A percentile compares a stretch with the other conserved stretches of the same genome.
These are phyloP conservation scores for Pangasianodon gigas DNA, from an alignment of 2,113 vertebrate species.

Conservation along the genomic window DNA sequence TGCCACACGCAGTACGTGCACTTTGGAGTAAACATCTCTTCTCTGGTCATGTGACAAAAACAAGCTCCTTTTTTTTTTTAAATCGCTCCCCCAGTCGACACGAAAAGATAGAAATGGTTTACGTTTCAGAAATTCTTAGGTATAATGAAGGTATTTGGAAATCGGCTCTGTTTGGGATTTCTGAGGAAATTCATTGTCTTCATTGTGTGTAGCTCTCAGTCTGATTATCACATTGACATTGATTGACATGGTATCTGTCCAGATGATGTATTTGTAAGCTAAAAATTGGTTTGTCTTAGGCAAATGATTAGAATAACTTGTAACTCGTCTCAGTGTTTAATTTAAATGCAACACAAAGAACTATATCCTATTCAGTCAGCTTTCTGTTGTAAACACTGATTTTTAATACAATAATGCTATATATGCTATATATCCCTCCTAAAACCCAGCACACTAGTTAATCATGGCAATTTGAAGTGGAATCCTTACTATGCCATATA, in stretches of 20 bases:
- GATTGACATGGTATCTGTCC: neutral
- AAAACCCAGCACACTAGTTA: neutral
- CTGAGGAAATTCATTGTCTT: neutral
- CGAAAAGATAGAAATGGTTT: neutral
- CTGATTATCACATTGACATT: neutral
- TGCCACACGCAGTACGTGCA: neutral
- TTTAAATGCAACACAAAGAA: neutral
- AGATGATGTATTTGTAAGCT: neutral
- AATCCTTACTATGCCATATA: slow-evolving; percentile 1
- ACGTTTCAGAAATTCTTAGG: neutral
- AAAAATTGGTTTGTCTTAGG: neutral
- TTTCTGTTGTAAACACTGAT: neutral
- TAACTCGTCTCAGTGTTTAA: neutral
- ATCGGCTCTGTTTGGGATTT: neutral
- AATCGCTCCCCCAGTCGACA: neutral
- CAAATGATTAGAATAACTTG: neutral
- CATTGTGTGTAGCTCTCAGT: neutral
- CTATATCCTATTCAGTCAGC: neutral
- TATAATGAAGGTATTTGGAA: neutral
- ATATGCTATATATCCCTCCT: neutral
- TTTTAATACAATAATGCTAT: neutral
- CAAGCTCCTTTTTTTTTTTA: neutral
- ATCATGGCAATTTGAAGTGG: neutral
- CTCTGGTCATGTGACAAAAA: slow-evolving; percentile 16
- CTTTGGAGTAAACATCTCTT: neutral